phyloP scores from a whole-genome alignment of 2,888 invertebrate species.

The Limnephilus marmoratus region DNA sequence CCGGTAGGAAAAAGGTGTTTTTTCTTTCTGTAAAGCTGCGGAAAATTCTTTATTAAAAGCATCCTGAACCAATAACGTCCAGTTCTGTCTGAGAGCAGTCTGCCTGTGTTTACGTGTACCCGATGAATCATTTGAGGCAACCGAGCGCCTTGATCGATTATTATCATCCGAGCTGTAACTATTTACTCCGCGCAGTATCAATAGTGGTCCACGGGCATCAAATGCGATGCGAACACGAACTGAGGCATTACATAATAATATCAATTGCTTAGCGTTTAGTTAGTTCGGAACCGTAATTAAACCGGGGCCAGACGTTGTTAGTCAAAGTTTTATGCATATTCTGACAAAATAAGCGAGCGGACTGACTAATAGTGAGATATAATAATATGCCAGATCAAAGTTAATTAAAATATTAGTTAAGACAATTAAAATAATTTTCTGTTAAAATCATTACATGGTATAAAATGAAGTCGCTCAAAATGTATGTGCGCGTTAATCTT shows the following conservation, averaged over 20 bases:
- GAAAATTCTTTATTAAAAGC: not conserved
- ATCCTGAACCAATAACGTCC: not conserved
- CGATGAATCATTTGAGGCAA: not conserved
- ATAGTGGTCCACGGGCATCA: not conserved
- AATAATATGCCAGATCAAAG: slow-evolving; percentile 34
- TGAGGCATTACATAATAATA: not conserved
- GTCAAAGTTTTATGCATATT: slow-evolving; percentile 30
- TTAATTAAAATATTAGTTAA: not conserved
- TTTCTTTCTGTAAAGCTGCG: too few relatives aligned
- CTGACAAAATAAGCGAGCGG: not conserved
- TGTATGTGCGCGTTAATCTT: too few relatives aligned
- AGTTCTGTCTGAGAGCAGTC: not conserved
- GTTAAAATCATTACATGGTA: too few relatives aligned
- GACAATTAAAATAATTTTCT: too few relatives aligned
- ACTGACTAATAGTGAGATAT: slow-evolving; percentile 29
- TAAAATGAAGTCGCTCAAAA: too few relatives aligned
- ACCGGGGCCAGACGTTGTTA: slow-evolving; percentile 20
- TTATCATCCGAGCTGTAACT: not conserved
- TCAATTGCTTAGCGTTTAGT: not conserved
- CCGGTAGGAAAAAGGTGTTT: not conserved
- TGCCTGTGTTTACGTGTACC: not conserved
- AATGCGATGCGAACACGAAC: not conserved
- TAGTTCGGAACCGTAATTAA: slow-evolving; percentile 33
- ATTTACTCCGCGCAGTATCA: not conserved
- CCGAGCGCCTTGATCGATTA: not conserved